phyloP scores from a whole-genome alignment of 2,888 invertebrate genomes.

The Leucophenga montana region DNA sequence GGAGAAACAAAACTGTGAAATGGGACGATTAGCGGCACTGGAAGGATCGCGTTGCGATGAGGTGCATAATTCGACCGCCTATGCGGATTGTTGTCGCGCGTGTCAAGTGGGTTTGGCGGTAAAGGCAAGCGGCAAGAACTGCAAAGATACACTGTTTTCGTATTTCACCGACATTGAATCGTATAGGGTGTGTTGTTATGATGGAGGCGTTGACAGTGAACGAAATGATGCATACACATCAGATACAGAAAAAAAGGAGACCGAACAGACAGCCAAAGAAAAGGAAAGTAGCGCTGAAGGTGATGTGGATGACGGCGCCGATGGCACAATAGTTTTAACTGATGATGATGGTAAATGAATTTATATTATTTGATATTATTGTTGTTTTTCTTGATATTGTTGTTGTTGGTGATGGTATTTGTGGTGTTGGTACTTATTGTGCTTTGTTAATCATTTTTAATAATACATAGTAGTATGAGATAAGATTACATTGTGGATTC shows the following conservation, averaged over 20 bases:
- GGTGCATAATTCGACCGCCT: constrained; percentile 55
- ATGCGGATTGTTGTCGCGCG: constrained; percentile 78
- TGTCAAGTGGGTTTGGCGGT: constrained; percentile 79
- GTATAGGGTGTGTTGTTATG: constrained; percentile 77
- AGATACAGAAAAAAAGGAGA: neutral
- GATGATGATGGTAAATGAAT: neutral
- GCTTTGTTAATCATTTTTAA: constrained; percentile 3
- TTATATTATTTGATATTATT: neutral
- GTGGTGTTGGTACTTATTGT: constrained; percentile 1
- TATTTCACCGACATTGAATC: constrained; percentile 75
- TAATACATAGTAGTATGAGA: neutral
- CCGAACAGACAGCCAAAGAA: constrained; percentile 22
- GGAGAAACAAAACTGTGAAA: constrained; percentile 70
- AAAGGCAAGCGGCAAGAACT: constrained; percentile 74
- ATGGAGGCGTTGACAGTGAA: constrained; percentile 25
- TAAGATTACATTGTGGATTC: neutral
- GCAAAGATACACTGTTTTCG: constrained; percentile 75
- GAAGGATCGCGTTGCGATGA: constrained; percentile 64
- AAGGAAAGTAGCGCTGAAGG: constrained; percentile 21
- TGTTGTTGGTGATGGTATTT: neutral
- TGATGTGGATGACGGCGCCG: constrained; percentile 50
- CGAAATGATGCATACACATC: neutral
- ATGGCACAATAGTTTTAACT: constrained; percentile 49
- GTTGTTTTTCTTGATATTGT: neutral
- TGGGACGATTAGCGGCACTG: constrained; percentile 66